Evolutionary conservation across 2,888 invertebrate species (phyloP).

Genomic region (Cerceris rybyensis): DNA sequence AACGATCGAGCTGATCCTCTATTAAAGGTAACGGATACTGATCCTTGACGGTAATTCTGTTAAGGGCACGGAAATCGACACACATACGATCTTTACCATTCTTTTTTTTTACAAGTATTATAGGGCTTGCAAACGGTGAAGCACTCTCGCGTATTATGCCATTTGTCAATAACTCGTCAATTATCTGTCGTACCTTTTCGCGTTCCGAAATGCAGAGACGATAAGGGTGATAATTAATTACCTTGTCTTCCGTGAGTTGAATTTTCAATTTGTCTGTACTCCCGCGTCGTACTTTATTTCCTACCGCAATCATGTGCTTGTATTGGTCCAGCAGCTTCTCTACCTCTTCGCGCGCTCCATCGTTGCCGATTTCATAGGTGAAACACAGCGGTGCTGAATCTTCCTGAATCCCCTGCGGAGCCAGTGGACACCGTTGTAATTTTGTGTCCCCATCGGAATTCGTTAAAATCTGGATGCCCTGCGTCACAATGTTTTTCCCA

Average conservation of each 20-base stretch:
- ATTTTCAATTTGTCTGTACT: constrained; percentile 17
- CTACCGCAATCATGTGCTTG: background rate
- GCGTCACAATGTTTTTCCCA: constrained; percentile 6
- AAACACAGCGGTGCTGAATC: background rate
- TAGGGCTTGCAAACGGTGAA: constrained; percentile 17
- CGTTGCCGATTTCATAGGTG: background rate
- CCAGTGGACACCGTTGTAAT: background rate
- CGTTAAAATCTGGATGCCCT: background rate
- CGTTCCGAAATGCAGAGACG: constrained; percentile 7
- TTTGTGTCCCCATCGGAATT: constrained; percentile 5
- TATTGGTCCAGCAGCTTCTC: background rate
- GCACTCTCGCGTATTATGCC: constrained; percentile 23
- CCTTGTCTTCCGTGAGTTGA: background rate
- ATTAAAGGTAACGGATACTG: background rate
- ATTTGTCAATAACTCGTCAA: background rate
- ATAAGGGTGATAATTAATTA: constrained; percentile 18
- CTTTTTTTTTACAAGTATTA: constrained; percentile 24
- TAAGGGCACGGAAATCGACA: background rate
- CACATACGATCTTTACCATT: constrained; percentile 20
- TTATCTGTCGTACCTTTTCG: constrained; percentile 19
- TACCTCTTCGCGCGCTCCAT: no score
- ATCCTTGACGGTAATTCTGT: background rate
- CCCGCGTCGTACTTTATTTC: background rate
- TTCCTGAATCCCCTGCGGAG: background rate
- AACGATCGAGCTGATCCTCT: background rate